Percentiles rank a stretch among this genome's conserved stretches.
phyloP scores from a whole-genome alignment of 2,113 vertebrate genomes.

The Mormyrus iriodes region DNA sequence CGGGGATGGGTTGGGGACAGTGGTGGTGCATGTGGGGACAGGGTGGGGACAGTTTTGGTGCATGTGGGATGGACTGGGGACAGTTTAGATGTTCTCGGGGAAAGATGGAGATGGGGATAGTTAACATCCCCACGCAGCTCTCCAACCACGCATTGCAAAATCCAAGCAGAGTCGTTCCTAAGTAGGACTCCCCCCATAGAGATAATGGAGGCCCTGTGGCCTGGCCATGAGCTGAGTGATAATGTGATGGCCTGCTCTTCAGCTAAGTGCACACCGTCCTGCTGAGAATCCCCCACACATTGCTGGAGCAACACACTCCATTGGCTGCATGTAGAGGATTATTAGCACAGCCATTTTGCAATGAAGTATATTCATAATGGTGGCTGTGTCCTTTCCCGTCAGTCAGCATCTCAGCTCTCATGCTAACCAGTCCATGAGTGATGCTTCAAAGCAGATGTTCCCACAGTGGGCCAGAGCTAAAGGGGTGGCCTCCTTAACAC shows the following conservation, averaged over 20 bases:
- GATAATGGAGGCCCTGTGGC: not conserved
- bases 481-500: slow-evolving; percentile 24
- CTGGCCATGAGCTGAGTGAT: not conserved
- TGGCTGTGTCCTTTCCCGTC: not conserved
- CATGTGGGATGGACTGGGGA: not conserved
- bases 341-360: not conserved
- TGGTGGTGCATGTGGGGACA: not conserved
- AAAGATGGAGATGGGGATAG: not conserved
- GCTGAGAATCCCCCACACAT: not conserved
- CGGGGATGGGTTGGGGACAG: not conserved
- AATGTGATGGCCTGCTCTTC: not conserved
- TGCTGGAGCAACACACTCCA: not conserved
- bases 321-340: not conserved
- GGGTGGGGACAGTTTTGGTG: not conserved
- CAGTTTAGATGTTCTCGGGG: not conserved
- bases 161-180: not conserved
- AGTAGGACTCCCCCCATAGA: not conserved
- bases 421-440: slow-evolving; percentile 35
- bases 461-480: slow-evolving; percentile 34
- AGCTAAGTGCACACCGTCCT: not conserved
- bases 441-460: slow-evolving; percentile 48
- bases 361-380: not conserved
- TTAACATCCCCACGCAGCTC: not conserved
- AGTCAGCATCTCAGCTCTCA: slow-evolving; percentile 18
- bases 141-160: not conserved